These are phyloP conservation scores for Eumaeus atala DNA, from an alignment of 1,140 invertebrate genomes.

Conservation along the genomic window DNA sequence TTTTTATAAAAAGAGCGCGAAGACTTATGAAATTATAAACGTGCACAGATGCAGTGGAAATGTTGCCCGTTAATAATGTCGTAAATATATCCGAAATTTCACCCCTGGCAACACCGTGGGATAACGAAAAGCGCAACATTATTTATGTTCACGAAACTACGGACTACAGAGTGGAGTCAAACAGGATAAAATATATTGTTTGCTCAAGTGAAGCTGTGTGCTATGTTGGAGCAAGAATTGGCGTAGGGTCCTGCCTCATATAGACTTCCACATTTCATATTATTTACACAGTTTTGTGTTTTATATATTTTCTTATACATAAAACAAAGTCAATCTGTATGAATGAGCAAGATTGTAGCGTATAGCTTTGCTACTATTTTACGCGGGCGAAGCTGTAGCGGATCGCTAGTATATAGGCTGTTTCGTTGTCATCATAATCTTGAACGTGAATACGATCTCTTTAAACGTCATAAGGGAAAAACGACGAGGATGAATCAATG, in stretches of 20 bases:
- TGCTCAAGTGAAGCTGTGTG: constrained; percentile 29
- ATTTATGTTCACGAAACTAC: constrained; percentile 30
- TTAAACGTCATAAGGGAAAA: no score
- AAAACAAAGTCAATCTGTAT: no score
- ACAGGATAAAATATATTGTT: constrained; percentile 35
- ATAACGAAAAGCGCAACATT: constrained; percentile 32
- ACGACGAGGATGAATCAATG: no score
- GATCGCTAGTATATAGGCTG: no score
- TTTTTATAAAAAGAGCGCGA: constrained; percentile 8
- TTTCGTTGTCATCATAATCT: no score
- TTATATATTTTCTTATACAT: no score
- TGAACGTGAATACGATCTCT: no score
- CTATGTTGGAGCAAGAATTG: constrained; percentile 15
- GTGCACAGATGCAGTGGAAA: constrained; percentile 23
- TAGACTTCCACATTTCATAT: no score
- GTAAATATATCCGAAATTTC: constrained; percentile 30
- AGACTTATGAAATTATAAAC: constrained; percentile 16
- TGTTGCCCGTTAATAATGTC: constrained; percentile 27
- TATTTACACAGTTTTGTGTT: no score
- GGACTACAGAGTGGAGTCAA: constrained; percentile 28
- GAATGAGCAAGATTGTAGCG: no score
- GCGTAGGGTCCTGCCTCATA: not conserved
- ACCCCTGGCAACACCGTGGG: constrained; percentile 28
- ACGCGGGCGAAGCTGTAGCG: no score
- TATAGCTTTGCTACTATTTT: no score